A percentile compares a stretch with the other conserved stretches of the same genome.
Evolutionary conservation across 1,140 invertebrate species (phyloP).

Genomic region (Tetramorium parvispinum): DNA sequence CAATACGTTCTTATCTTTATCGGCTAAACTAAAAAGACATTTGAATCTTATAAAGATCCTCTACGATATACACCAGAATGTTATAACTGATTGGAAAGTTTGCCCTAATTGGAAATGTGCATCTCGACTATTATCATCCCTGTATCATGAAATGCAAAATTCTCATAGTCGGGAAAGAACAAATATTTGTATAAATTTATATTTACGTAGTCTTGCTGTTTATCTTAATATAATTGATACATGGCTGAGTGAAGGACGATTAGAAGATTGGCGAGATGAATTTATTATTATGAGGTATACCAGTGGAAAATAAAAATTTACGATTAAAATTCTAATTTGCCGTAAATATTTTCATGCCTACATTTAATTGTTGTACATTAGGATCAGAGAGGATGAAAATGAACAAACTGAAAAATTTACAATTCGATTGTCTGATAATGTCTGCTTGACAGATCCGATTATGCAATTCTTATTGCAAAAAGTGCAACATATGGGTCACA

Average conservation of each 20-base stretch:
- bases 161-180: conserved; percentile 82
- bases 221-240: conserved; percentile 86
- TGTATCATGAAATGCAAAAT: conserved; percentile 84
- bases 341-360: conserved; percentile 3
- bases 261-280: conserved; percentile 86
- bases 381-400: conserved; percentile 69
- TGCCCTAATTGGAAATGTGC: conserved; percentile 81
- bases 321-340: conserved; percentile 5
- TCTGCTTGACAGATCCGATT: conserved; percentile 79
- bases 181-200: conserved; percentile 85
- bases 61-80: conserved; percentile 83
- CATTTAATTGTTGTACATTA: conserved; percentile 53
- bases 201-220: conserved; percentile 84
- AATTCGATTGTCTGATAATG: conserved; percentile 71
- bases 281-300: conserved; percentile 85
- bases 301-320: not conserved
- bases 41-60: conserved; percentile 83
- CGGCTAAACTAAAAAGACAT: conserved; percentile 77
- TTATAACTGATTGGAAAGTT: conserved; percentile 79
- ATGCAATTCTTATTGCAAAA: conserved; percentile 81
- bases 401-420: conserved; percentile 76
- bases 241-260: conserved; percentile 86
- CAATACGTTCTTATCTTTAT: conserved; percentile 83
- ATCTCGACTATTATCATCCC: conserved; percentile 82
- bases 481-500: conserved; percentile 82